Conservation (phyloP, 2,113 vertebrate species). For the Sorex araneus region DNA sequence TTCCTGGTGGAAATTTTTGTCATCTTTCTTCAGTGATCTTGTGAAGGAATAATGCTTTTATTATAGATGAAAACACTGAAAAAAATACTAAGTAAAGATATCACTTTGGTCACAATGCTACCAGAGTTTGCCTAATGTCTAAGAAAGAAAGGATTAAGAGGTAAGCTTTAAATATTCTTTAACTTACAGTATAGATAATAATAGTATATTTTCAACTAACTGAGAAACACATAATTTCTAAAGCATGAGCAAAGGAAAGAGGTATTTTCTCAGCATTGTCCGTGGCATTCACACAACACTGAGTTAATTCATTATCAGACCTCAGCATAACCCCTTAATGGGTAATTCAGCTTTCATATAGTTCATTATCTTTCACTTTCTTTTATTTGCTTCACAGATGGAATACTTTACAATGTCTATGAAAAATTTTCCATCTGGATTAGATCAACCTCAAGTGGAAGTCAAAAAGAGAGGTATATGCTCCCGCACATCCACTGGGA, state of each 20-base stretch:
- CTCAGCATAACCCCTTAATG: conserved; percentile 75
- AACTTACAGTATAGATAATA: conserved; percentile 51
- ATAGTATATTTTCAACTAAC: conserved; percentile 48
- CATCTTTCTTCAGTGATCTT: not conserved
- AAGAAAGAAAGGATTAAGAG: conserved; percentile 30
- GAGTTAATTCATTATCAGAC: conserved; percentile 80
- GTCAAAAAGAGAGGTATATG: conserved; percentile 66
- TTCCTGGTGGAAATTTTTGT: not conserved
- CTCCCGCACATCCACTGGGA: conserved; percentile 69
- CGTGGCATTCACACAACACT: conserved; percentile 44
- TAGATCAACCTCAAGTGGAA: conserved; percentile 76
- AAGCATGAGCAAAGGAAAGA: conserved; percentile 63
- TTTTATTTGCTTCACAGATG: conserved; percentile 80
- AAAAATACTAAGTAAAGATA: not conserved
- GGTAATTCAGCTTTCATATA: conserved; percentile 72
- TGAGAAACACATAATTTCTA: conserved; percentile 72
- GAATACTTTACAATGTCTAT: conserved; percentile 67
- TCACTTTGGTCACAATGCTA: not conserved
- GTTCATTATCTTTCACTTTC: conserved; percentile 80
- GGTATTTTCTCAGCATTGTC: conserved; percentile 64
- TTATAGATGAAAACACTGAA: conserved; percentile 55
- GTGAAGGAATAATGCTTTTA: not conserved
- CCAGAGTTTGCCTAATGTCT: not conserved
- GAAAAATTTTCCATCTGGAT: conserved; percentile 82
- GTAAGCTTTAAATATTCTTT: conserved; percentile 37